Evolutionary conservation across 2,888 invertebrate species (phyloP), one percentile per base, ranked within the genome.

Genomic region (Ectemnius lituratus): DNA sequence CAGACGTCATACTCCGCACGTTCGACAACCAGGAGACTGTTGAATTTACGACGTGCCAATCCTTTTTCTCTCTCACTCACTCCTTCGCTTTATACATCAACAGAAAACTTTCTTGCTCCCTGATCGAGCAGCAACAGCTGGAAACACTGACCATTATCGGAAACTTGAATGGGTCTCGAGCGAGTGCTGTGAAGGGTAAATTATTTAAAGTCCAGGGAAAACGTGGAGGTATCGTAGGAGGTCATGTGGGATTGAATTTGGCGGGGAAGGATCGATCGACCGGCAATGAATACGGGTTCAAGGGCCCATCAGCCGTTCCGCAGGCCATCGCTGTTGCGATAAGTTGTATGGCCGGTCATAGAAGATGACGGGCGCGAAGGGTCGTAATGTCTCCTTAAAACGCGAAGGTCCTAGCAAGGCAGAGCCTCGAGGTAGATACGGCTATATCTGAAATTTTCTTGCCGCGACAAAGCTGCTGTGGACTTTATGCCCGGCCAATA

Each of bases 381-480:
- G 37, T 59, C 62, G 61, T 75, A 74, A 74, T 63, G 64, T 65
- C 72, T 52, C 72, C 72, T 75, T 68, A 75, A 75, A 72, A 62
- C 62, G 67, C 13, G 11, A 37, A 37, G 37, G 37, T 37, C 18
- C 65, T 52, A 56, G 58, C 37, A 52, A 68, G 6, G 62, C 37
- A 37, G 1, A 57, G 52, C 8, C 52, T 14, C 8, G 20, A 64
- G 47, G 11, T 46, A 56, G 45, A n/a, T 49, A 56, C 14, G 28
- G 18, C 18, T 62, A 63, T 37, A 37, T 46, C 47, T 52, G 14
- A 61, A 56, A 28, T 62, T 61, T 68, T 28, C 57, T 67, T 58
- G 45, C 14, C 37, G 37, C 14, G 49, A 18, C 18, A 14, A 56
- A 46, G 16, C 8, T 37, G 66, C 49, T 62, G 46, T 1, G 18